These are phyloP conservation scores for Sphenodon punctatus DNA, from an alignment of 2,797 vertebrate genomes.

Conservation along the genomic window DNA sequence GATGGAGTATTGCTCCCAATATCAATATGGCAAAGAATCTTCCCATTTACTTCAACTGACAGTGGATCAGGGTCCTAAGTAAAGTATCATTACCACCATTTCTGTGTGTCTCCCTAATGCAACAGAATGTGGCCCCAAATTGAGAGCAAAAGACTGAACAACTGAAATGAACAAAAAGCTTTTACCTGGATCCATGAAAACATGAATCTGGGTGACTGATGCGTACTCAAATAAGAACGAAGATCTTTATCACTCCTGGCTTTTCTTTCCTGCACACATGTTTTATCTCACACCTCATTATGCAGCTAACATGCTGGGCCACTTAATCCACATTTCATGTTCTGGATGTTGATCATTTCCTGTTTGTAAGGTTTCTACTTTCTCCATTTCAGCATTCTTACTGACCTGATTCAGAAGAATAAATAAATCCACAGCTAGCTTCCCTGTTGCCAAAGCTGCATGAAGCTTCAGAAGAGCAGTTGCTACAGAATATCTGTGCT, in stretches of 20 bases:
- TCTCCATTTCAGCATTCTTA: background rate
- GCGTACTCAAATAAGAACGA: background rate
- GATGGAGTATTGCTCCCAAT: no score
- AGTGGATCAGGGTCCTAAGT: no score
- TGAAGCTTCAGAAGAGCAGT: background rate
- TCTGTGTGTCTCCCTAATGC: background rate
- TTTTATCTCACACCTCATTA: constrained; percentile 17
- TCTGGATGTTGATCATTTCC: background rate
- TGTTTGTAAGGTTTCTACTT: background rate
- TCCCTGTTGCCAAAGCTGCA: background rate
- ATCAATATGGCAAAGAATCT: no score
- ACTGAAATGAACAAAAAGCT: background rate
- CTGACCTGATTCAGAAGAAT: background rate
- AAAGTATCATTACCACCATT: no score
- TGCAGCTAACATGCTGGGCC: background rate
- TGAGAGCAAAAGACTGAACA: background rate
- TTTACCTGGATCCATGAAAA: constrained; percentile 18
- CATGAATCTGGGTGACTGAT: constrained; percentile 20
- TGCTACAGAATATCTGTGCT: background rate
- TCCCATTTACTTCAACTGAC: no score
- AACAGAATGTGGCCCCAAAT: background rate
- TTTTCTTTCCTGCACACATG: background rate
- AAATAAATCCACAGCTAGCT: background rate
- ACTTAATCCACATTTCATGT: constrained; percentile 20
- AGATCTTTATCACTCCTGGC: constrained; percentile 18